Base-by-base conservation (phyloP, 1,140 invertebrate species). In the Drosophila elegans region DNA sequence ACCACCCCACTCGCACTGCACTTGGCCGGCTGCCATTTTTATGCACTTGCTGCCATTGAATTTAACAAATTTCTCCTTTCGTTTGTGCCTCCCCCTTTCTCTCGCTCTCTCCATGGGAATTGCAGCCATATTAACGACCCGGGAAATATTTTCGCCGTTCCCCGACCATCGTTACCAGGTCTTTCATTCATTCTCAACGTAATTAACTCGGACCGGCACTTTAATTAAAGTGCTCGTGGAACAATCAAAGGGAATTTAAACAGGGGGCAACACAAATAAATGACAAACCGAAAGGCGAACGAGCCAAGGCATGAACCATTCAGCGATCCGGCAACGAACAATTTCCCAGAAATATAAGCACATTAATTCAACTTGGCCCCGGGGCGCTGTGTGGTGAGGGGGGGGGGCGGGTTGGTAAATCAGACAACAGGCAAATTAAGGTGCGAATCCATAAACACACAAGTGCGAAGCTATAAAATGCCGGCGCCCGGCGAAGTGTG, bases 381-480 rank as follows among this genome's bases (percentile, higher is more conserved):
- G 11, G 44, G 13, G 21, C 3, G 4, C 1, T 6, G n/a, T 32
- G 29, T 25, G 29, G 36, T 34, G 13, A 3, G 1, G 48, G 3
- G 27, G 27, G 27, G 27, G 42, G 39, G 25, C 12, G 27, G 48
- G 52, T 21, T 21, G 16, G 16, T 21, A 88, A 83, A 89, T 88
- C 84, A 89, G 84, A 90, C 85, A 89, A 90, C 73, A 80, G 77
- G 73, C 84, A 84, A 89, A 89, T 89, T 90, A 88, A 89, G 84
- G 84, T 89, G 84, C 85, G 84, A 89, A 89, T 89, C 85, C 80
- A 89, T 89, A 89, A 89, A 89, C 84, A 89, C 84, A 89, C 84
- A 89, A 89, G 85, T 89, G 84, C 63, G 80, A 89, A 84, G 84
- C 80, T 72, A 89, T 89, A 84, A 89, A 89, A 89, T 74, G 84